A percentile compares a stretch with the other conserved stretches of the same genome.
phyloP scores from a whole-genome alignment of 2,888 invertebrate genomes.

The Mystacides longicornis region DNA sequence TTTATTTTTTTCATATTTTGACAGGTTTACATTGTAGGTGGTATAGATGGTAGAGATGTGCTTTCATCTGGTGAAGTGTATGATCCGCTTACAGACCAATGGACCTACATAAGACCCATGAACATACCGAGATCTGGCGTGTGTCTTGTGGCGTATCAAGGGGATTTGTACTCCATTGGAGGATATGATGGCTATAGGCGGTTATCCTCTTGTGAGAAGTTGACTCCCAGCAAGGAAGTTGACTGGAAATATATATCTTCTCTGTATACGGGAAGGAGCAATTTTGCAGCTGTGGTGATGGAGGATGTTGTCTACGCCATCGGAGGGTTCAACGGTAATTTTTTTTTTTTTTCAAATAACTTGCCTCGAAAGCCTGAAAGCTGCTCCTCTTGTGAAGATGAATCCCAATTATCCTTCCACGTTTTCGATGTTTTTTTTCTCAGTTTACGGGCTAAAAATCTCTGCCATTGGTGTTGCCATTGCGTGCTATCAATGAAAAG shows the following conservation, averaged over 20 bases:
- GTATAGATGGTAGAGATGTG: conserved; percentile 75
- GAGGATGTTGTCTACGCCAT: conserved; percentile 74
- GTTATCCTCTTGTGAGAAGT: conserved; percentile 54
- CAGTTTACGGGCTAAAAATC: too few species aligned
- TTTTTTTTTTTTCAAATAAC: too few species aligned
- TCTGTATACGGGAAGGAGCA: conserved; percentile 73
- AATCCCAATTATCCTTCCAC: too few species aligned
- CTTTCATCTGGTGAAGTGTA: conserved; percentile 69
- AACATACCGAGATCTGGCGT: conserved; percentile 68
- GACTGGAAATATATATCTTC: conserved; percentile 63
- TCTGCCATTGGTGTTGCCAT: too few species aligned
- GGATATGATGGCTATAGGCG: conserved; percentile 71
- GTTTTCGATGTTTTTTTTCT: too few species aligned
- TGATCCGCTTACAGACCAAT: conserved; percentile 60
- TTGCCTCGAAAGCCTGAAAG: too few species aligned
- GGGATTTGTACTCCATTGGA: conserved; percentile 68
- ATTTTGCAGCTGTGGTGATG: conserved; percentile 69
- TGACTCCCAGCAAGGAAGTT: conserved; percentile 41
- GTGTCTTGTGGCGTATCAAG: conserved; percentile 56
- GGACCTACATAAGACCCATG: conserved; percentile 68
- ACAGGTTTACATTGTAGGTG: conserved; percentile 71
- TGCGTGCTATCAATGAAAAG: too few species aligned
- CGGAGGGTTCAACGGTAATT: conserved; percentile 73
- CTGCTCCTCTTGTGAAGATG: too few species aligned
- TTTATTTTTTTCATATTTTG: conserved; percentile 7